phyloP scores from a whole-genome alignment of 1,140 invertebrate species.

The Penaeus indicus region DNA sequence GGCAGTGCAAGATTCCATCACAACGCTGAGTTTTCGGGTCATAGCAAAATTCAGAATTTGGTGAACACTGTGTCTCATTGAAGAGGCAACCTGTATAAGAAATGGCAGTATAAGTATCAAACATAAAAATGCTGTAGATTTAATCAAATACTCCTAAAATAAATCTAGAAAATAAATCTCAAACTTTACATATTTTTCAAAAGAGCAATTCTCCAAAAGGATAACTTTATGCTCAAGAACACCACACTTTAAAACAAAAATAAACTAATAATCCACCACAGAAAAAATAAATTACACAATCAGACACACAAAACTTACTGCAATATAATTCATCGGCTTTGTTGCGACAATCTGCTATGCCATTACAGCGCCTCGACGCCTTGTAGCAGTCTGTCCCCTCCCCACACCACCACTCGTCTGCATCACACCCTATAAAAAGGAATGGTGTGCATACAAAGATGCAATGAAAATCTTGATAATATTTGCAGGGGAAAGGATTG shows the following conservation, averaged over 20 bases:
- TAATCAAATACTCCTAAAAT: no score
- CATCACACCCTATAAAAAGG: constrained; percentile 21
- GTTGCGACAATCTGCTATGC: constrained; percentile 27
- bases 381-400: constrained; percentile 44
- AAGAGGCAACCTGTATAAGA: constrained; percentile 21
- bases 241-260: no score
- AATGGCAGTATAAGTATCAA: no score
- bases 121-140: no score
- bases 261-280: neutral
- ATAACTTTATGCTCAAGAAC: no score
- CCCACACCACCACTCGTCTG: constrained; percentile 43
- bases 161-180: neutral
- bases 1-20: constrained; percentile 24
- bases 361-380: constrained; percentile 14
- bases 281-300: neutral
- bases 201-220: no score
- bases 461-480: no score
- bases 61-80: constrained; percentile 30
- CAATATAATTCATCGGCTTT: constrained; percentile 32
- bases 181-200: no score
- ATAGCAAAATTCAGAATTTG: constrained; percentile 29
- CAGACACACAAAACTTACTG: constrained; percentile 15
- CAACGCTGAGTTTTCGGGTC: constrained; percentile 14
- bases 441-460: no score
- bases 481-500: no score